Base-by-base conservation (phyloP, 2,888 invertebrate genomes). In the Drosophila borealis region DNA sequence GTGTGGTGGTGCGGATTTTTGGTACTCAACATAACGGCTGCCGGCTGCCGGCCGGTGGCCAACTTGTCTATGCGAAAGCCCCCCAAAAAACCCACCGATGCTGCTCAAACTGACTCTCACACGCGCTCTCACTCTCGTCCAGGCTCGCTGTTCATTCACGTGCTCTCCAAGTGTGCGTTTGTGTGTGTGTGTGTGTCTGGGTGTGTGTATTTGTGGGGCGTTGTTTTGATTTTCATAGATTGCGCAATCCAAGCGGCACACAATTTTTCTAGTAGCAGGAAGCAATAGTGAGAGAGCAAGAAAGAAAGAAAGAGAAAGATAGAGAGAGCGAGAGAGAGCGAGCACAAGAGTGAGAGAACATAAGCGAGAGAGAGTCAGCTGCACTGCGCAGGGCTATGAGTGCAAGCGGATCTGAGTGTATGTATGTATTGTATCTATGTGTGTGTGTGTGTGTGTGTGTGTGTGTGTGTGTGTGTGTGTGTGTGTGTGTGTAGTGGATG, bases 211-310 rank as follows among this genome's bases (percentile, higher is more conserved):
- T 84, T 76, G 78, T 87, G 84, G 84, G 84, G 84, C 84, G 84
- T 89, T 85, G 84, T 85, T 85, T 85, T 85, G 84, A 88, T 85
- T 83, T 89, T 59, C 76, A 73, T 86, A 89, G 88, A 85, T 85
- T 85, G 84, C 84, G 84, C 84, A 85, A 85, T 89, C 75, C 63
- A 80, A 64, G 67, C 59, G 49, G 60, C 70, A 66, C 36, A 70
- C 59, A 74, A 61, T 46, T 66, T 61, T 72, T 54, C 66, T 59
- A 56, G 36, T 51, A 56, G 54, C 67, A 76, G 80, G 70, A 82
- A 83, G 69, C 74, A 60, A 59, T 25, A 5, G 34, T 36, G 44
- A 51, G 60, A 59, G 51, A 62, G 49, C 21, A 14, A 14, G 21
- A 39, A 10, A 9, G 9, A 14, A 14, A 50, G 42, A 51, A 10